Evolutionary conservation across 1,140 invertebrate species (phyloP).

Genomic region (Mizuhopecten yessoensis): DNA sequence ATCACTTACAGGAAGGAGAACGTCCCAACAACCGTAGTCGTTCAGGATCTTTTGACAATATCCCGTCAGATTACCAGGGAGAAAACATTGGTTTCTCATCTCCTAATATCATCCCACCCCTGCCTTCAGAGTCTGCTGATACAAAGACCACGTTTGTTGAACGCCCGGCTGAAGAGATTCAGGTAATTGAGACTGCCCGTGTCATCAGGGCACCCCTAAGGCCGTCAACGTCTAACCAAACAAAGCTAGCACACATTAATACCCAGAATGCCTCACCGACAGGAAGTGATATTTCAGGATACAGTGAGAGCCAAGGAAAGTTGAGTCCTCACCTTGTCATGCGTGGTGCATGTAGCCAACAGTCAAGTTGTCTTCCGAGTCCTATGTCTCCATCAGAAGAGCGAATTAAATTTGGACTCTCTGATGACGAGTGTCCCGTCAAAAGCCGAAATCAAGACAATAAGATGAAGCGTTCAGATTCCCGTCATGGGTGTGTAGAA

Average conservation of each 20-base stretch:
- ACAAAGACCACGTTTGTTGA: slow-evolving; percentile 64
- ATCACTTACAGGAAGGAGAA: slow-evolving; percentile 44
- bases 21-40: slow-evolving; percentile 20
- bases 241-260: slow-evolving; percentile 43
- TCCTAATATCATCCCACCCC: slow-evolving; percentile 26
- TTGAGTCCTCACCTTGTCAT: not conserved
- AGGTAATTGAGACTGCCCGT: slow-evolving; percentile 68
- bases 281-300: not conserved
- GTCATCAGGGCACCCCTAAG: slow-evolving; percentile 65
- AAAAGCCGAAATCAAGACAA: not conserved
- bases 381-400: slow-evolving; percentile 1
- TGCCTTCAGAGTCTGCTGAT: not conserved
- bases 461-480: slow-evolving; percentile 47
- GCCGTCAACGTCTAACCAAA: slow-evolving; percentile 38
- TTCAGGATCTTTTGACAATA: not conserved
- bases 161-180: slow-evolving; percentile 66
- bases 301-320: not conserved
- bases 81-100: slow-evolving; percentile 16
- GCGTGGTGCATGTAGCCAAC: not conserved
- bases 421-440: not conserved
- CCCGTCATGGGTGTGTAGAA: slow-evolving; percentile 36
- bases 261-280: not conserved
- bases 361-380: slow-evolving; percentile 21
- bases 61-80: slow-evolving; percentile 11
- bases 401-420: slow-evolving; percentile 51